These are phyloP conservation scores for Holotrichia oblita DNA, from an alignment of 1,140 invertebrate genomes.

Conservation along the genomic window DNA sequence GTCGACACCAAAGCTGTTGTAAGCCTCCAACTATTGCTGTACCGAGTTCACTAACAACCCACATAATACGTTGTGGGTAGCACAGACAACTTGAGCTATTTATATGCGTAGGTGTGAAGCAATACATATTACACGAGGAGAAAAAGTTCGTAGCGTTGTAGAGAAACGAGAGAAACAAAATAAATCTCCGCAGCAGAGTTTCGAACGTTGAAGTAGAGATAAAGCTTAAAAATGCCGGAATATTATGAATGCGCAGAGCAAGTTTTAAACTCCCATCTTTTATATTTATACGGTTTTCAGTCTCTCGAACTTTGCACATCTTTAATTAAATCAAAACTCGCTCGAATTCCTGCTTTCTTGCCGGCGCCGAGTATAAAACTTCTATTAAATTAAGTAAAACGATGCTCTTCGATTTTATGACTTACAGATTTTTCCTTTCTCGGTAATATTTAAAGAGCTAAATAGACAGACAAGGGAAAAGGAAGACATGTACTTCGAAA, in stretches of 20 bases:
- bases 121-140: too few species aligned
- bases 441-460: background rate
- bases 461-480: background rate
- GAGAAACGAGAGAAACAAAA: background rate
- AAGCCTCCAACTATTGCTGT: too few species aligned
- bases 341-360: constrained; percentile 36
- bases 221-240: constrained; percentile 38
- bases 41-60: too few species aligned
- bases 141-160: background rate
- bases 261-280: constrained; percentile 41
- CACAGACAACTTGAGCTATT: too few species aligned
- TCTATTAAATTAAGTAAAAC: constrained; percentile 40
- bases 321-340: constrained; percentile 40
- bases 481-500: background rate
- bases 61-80: too few species aligned
- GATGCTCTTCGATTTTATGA: constrained; percentile 35
- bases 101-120: too few species aligned
- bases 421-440: background rate
- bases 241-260: constrained; percentile 37
- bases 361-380: background rate
- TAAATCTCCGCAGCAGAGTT: background rate
- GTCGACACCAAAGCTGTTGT: too few species aligned
- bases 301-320: constrained; percentile 34
- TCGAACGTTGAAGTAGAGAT: constrained; percentile 4
- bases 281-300: constrained; percentile 35